A percentile compares a stretch with the other conserved stretches of the same genome.
These are phyloP conservation scores for Pantherophis alleghaniensis DNA, from an alignment of 2,797 vertebrate species.

Conservation along the genomic window DNA sequence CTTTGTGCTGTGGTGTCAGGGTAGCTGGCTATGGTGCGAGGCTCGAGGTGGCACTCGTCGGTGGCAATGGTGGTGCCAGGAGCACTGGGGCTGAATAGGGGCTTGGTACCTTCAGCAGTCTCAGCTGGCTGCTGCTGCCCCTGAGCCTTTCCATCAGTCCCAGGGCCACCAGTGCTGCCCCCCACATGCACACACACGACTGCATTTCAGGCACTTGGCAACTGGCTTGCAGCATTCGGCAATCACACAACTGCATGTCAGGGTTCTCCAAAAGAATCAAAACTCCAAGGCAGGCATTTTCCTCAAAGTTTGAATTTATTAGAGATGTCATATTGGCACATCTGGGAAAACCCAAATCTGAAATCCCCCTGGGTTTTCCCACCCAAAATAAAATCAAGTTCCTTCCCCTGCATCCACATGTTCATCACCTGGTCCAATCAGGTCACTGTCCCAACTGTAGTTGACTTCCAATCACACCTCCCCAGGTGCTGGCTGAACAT, in stretches of 20 bases:
- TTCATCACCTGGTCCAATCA: too few relatives aligned
- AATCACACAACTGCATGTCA: neutral
- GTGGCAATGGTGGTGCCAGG: neutral
- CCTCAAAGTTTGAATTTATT: too few relatives aligned
- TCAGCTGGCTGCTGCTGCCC: neutral
- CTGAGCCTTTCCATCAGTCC: neutral
- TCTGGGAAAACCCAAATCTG: too few relatives aligned
- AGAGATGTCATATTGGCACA: too few relatives aligned
- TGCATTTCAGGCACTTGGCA: neutral
- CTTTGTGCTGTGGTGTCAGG: neutral
- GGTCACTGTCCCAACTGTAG: too few relatives aligned
- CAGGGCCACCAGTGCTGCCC: neutral
- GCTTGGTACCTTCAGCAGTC: neutral
- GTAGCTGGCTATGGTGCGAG: neutral
- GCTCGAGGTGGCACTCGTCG: neutral
- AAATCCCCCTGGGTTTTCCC: too few relatives aligned
- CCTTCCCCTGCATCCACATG: too few relatives aligned
- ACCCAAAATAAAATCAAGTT: too few relatives aligned
- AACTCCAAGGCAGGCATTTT: too few relatives aligned
- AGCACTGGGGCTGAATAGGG: neutral
- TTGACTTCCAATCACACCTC: too few relatives aligned
- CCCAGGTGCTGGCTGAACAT: too few relatives aligned
- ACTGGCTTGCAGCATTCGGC: neutral
- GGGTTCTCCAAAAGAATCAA: too few relatives aligned
- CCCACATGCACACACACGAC: neutral